Evolutionary conservation across 2,888 invertebrate species (phyloP).

Genomic region (Polyommatus iphigenia): DNA sequence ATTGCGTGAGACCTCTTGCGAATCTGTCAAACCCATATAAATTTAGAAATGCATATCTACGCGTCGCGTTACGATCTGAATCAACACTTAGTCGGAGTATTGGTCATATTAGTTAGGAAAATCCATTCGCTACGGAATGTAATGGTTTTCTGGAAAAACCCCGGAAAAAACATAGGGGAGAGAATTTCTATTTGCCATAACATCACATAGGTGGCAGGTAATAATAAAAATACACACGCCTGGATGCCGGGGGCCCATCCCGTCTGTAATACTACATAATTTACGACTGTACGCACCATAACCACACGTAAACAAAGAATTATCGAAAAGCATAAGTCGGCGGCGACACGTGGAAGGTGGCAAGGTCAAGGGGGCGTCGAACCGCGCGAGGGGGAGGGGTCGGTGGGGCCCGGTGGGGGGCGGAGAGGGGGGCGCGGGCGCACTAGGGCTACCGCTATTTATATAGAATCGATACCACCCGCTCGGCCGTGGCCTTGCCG

Average conservation of each 20-base stretch:
- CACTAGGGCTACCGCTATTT: constrained; percentile 68
- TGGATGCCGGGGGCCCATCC: not conserved
- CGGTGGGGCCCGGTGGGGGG: constrained; percentile 48
- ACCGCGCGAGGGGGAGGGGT: constrained; percentile 41
- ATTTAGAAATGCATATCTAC: too few species aligned
- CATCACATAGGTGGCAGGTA: not conserved
- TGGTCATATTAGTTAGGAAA: too few species aligned
- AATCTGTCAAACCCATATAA: too few species aligned
- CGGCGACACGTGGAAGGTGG: constrained; percentile 50
- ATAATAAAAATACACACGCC: not conserved
- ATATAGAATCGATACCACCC: constrained; percentile 70
- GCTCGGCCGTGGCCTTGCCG: constrained; percentile 74
- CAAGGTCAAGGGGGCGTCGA: constrained; percentile 63
- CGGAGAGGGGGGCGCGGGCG: constrained; percentile 45
- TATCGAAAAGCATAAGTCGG: not conserved
- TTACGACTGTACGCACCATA: not conserved
- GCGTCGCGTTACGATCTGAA: too few species aligned
- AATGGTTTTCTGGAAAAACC: not conserved
- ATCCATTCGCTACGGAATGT: too few species aligned
- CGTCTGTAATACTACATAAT: not conserved
- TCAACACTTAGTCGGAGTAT: too few species aligned
- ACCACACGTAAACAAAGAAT: constrained; percentile 30
- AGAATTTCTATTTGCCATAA: not conserved
- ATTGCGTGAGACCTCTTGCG: too few species aligned
- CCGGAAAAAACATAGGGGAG: not conserved